Percentiles rank a stretch among this genome's conserved stretches.
These are phyloP conservation scores for Thunnus thynnus DNA, from an alignment of 2,113 vertebrate species.

Conservation along the genomic window DNA sequence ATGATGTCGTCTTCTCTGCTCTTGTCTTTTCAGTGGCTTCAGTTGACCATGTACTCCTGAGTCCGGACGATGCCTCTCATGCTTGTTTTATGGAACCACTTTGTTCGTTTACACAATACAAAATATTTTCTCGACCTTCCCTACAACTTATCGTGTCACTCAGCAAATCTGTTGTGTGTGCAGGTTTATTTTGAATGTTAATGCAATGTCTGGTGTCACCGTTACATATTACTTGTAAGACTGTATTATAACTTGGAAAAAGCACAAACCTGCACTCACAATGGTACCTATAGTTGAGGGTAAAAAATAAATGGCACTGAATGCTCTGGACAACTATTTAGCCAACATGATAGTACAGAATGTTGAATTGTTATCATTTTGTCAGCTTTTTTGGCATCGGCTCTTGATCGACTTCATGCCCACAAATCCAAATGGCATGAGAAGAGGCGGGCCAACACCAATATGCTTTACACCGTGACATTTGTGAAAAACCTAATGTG, in stretches of 20 bases:
- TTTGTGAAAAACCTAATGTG: constrained; percentile 15
- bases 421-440: background rate
- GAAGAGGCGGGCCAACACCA: background rate
- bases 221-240: background rate
- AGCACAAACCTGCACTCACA: constrained; percentile 35
- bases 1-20: background rate
- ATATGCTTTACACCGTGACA: background rate
- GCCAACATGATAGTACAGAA: background rate
- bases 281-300: background rate
- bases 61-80: background rate
- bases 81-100: constrained; percentile 50
- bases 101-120: constrained; percentile 24
- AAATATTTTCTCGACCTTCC: constrained; percentile 25
- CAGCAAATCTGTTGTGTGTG: constrained; percentile 8
- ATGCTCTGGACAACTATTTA: background rate
- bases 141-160: constrained; percentile 7
- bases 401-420: background rate
- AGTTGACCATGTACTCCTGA: constrained; percentile 89
- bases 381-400: constrained; percentile 2
- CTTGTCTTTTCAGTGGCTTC: constrained; percentile 85
- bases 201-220: background rate
- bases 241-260: background rate
- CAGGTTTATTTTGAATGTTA: constrained; percentile 34
- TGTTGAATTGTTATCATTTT: constrained; percentile 6
- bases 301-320: background rate